Percentiles rank a stretch among this genome's conserved stretches.
phyloP scores from a whole-genome alignment of 2,113 vertebrate genomes.

The Apodemus sylvaticus region DNA sequence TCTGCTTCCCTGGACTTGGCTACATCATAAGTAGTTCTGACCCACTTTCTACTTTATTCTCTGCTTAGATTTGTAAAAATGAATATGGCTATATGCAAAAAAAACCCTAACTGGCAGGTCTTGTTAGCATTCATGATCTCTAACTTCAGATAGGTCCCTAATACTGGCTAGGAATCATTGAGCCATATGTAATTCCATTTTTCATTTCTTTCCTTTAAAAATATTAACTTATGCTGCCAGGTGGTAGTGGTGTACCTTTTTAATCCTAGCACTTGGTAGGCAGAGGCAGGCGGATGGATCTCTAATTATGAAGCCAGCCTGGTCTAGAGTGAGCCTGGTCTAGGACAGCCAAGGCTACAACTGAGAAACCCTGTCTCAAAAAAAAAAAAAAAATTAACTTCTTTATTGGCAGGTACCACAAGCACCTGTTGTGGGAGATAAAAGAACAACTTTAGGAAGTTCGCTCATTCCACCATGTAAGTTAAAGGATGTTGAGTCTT shows the following conservation, averaged over 20 bases:
- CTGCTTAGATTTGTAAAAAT: background rate
- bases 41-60: background rate
- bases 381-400: background rate
- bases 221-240: too few species aligned
- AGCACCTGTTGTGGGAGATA: background rate
- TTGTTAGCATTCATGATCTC: background rate
- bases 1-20: background rate
- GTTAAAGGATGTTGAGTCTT: background rate
- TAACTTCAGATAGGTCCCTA: background rate
- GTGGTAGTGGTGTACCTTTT: too few species aligned
- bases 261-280: too few species aligned
- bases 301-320: too few species aligned
- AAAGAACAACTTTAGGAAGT: background rate
- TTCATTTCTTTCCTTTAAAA: background rate
- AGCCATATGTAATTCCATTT: background rate
- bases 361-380: background rate
- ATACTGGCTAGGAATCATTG: background rate
- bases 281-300: too few species aligned
- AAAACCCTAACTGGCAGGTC: background rate
- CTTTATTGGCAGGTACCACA: background rate
- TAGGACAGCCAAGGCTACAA: background rate
- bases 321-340: background rate
- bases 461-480: background rate
- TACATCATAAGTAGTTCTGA: background rate
- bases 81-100: background rate